Base-by-base conservation (phyloP, 2,797 vertebrate genomes). In the Thalassophryne amazonica region DNA sequence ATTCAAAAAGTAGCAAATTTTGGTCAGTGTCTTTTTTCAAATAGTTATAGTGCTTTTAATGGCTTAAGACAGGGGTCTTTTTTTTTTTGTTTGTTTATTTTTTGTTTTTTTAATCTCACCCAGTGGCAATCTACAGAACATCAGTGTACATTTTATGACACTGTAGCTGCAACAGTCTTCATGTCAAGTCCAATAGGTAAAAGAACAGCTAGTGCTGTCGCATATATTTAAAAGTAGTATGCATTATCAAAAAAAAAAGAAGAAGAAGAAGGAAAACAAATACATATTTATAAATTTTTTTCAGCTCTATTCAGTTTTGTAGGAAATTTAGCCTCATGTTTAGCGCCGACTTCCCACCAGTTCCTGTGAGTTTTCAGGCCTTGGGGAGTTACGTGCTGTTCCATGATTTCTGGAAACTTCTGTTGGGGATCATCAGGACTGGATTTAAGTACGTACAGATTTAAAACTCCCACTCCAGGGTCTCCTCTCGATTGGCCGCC, bases 81-180 rank as follows among this genome's bases (percentile, higher is more conserved):
- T n/a, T n/a, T n/a, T n/a, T n/a, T n/a, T n/a, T n/a, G n/a, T n/a
- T n/a, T n/a, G n/a, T n/a, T n/a, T n/a, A n/a, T n/a, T n/a, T n/a
- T n/a, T n/a, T n/a, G n/a, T n/a, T n/a, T n/a, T 85, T 91, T 89
- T 95, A 98, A 99, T 98, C 95, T 98, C 95, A 96, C 96, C 94
- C 94, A 95, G 95, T 96, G 96, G 95, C 96, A 98, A 98, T 94
- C 81, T 92, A 94, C 93, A 95, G 91, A 93, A 94, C 92, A 89
- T 93, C 91, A 92, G 92, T 94, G 94, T 94, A 92, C 92, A 93
- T 93, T 94, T 93, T 76, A 92, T 93, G 92, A 94, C 93, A 94
- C 93, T 69, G 93, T 92, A 93, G 91, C 94, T 94, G 93, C 90
- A 91, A 91, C 89, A 92, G 88, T 94, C 92, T 93, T 93, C 82